These are phyloP conservation scores for Unio delphinus DNA, from an alignment of 2,888 invertebrate genomes.

Conservation along the genomic window DNA sequence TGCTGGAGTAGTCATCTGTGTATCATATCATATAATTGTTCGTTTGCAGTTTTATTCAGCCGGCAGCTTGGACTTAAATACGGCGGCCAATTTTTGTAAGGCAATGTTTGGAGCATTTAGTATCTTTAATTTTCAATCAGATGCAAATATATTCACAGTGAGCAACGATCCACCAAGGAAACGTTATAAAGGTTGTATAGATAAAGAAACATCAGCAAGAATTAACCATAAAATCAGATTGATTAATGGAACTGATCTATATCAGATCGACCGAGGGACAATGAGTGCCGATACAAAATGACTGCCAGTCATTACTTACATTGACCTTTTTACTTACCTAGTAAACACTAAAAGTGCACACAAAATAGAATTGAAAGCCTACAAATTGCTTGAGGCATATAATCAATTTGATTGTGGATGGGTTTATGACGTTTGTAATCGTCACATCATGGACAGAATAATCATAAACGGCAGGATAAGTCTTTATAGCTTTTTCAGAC, in stretches of 20 bases:
- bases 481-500: too few species aligned
- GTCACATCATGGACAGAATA: too few species aligned
- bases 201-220: not conserved
- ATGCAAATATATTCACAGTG: too few species aligned
- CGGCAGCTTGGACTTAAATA: too few species aligned
- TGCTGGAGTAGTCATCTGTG: too few species aligned
- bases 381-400: constrained; percentile 13
- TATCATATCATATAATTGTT: too few species aligned
- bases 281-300: not conserved
- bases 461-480: too few species aligned
- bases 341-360: constrained; percentile 1
- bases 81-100: too few species aligned
- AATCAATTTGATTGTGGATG: constrained; percentile 21
- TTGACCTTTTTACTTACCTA: constrained; percentile 1
- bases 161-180: not conserved
- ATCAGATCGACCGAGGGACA: not conserved
- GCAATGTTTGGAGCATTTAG: too few species aligned
- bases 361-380: not conserved
- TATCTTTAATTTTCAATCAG: too few species aligned
- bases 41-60: too few species aligned
- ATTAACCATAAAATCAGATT: not conserved
- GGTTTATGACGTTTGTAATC: constrained; percentile 3
- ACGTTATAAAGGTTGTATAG: not conserved
- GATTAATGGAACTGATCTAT: not conserved
- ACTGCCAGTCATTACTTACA: not conserved